These are phyloP conservation scores for Sturmia bella DNA, from an alignment of 2,888 invertebrate species.

Conservation along the genomic window DNA sequence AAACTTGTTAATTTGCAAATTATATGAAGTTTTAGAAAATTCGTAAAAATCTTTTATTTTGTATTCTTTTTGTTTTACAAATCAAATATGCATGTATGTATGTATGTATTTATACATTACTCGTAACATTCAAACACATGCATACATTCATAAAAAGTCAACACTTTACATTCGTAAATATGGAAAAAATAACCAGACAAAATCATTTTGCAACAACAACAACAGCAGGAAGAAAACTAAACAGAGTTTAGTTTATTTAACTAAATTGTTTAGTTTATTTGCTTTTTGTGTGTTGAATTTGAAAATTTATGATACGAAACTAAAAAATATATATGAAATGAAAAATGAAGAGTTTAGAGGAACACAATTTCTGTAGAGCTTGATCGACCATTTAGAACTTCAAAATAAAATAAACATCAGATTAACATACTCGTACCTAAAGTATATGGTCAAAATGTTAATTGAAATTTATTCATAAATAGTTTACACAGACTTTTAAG, in stretches of 20 bases:
- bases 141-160: slow-evolving; percentile 58
- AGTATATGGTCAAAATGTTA: no score
- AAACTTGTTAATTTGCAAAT: slow-evolving; percentile 54
- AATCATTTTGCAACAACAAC: slow-evolving; percentile 4
- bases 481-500: no score
- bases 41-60: slow-evolving; percentile 20
- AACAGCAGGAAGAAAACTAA: background rate
- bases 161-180: slow-evolving; percentile 65
- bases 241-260: slow-evolving; percentile 49
- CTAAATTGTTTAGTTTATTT: slow-evolving; percentile 59
- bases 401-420: background rate
- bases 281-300: slow-evolving; percentile 57
- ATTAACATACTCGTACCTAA: no score
- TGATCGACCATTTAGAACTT: background rate
- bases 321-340: background rate
- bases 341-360: background rate
- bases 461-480: no score
- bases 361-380: no score
- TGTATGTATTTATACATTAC: slow-evolving; percentile 66
- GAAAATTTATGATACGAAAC: slow-evolving; percentile 46
- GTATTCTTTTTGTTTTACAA: slow-evolving; percentile 19
- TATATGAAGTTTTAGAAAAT: slow-evolving; percentile 11
- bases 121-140: slow-evolving; percentile 43
- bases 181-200: slow-evolving; percentile 49
- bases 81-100: no score